Evolutionary conservation across 2,113 vertebrate species (phyloP), one percentile per base, ranked within the genome.

Genomic region (Grammomys dolichurus): DNA sequence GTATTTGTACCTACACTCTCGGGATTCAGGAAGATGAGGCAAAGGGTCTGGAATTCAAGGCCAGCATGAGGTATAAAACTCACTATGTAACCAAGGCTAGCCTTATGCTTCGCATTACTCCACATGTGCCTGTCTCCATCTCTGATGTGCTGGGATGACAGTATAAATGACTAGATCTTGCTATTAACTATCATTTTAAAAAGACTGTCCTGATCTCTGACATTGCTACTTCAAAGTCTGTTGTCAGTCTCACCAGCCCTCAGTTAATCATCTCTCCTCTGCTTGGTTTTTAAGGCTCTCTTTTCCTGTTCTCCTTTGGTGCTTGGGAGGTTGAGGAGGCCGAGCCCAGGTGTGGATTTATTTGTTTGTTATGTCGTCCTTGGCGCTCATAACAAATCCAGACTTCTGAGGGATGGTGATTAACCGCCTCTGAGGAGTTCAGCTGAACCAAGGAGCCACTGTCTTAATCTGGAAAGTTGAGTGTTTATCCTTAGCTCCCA

Each of bases 401-500:
- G 78, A 58, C 73, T 54, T 56, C 12, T 70, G 88, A 46, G 6
- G 73, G n/a, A 78, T 54, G 46, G 89, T 87, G 78, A 78, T 46
- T 56, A 94, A 80, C 43, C 31, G 31, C 7, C 13, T 92, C 58
- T 70, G 20, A 8, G 43, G 65, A 92, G 72, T 58, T 16, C 75
- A 69, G 4, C 56, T 82, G 65, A 63, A 40, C 88, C 31, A 14
- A 54, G 17, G 31, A 54, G 63, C 16, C 60, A 31, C 1, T 7
- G 5, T 80, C n/a, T 13, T 8, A 43, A 14, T 51, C 75, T 75
- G 40, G 13, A 89, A 89, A 54, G 87, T 9, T 56, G 26, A 91
- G 16, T 31, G n/a, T 58, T 95, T 69, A 86, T 28, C 76, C 43
- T n/a, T 60, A 11, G 36, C 93, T 96, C 40, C 75, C 63, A 84